Base-by-base conservation (phyloP, 2,113 vertebrate species). In the Tyrannus savana region DNA sequence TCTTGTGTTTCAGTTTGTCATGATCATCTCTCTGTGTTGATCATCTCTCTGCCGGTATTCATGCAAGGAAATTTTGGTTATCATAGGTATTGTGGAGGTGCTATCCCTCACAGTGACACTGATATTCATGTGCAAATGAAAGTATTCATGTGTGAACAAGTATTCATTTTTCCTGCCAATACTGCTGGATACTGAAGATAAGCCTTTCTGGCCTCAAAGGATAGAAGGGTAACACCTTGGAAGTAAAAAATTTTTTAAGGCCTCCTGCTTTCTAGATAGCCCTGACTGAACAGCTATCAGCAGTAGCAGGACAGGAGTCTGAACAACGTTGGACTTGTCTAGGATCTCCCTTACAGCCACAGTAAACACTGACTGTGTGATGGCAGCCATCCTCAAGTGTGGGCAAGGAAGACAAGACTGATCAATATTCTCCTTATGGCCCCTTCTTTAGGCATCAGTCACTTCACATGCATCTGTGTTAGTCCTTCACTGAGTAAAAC, bases 321-420 rank as follows among this genome's bases (percentile, higher is more conserved):
- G 27, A 6, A 28, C n/a, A 55, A 85, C 18, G 27, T 3, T 58
- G 11, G 10, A 72, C 69, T 93, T 69, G 8, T 74, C 41, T 64
- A 47, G 27, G 16, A 67, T 52, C 10, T 24, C 18, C 12, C 35
- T 83, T 55, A 47, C 12, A 89, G 56, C 12, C 46, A 39, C 27
- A 56, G 12, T 7, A 68, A 77, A 72, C 16, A 16, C 2, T 0
- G 0, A 15, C 10, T 52, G 2, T 31, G 58, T 2, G 1, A 28
- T 31, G 49, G 12, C 64, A 89, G 6, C 39, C 28, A 12, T 53
- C 31, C 47, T 68, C 42, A 47, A 15, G 14, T 1, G 5, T 58
- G 27, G 9, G 6, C 14, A 77, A 74, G 42, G 41, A 80, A 66
- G 19, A 53, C 14, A 56, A 58, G 49, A 53, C 19, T 27, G 8